Percentiles rank a stretch among this genome's conserved stretches.
Conservation (phyloP, 2,888 invertebrate genomes). For the Conistra vaccinii region DNA sequence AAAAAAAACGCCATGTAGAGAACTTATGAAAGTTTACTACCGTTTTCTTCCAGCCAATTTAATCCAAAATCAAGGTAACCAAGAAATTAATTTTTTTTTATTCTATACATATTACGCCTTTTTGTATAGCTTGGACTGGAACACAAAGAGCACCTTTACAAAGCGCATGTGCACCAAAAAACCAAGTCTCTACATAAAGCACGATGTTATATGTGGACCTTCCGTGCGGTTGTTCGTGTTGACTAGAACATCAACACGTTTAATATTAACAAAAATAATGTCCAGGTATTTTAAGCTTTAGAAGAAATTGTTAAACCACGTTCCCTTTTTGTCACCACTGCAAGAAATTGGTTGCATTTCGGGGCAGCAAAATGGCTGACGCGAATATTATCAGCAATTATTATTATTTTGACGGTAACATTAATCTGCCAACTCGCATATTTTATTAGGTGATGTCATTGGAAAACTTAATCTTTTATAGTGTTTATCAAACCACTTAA, state of each 20-base stretch:
- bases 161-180: not conserved
- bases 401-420: constrained; percentile 9
- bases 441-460: constrained; percentile 27
- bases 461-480: constrained; percentile 17
- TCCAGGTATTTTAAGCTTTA: not conserved
- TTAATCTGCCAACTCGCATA: constrained; percentile 9
- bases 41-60: not conserved
- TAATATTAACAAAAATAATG: not conserved
- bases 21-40: not conserved
- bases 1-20: not conserved
- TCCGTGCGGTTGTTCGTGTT: not conserved
- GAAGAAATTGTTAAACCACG: not conserved
- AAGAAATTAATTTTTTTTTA: not conserved
- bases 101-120: not conserved
- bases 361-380: not conserved
- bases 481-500: constrained; percentile 52
- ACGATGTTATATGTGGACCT: not conserved
- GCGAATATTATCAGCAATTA: constrained; percentile 19
- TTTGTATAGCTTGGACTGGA: not conserved
- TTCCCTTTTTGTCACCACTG: not conserved
- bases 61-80: not conserved
- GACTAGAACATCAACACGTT: not conserved
- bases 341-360: constrained; percentile 19
- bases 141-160: too few species aligned
- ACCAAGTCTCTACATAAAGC: not conserved